phyloP scores from a whole-genome alignment of 2,888 invertebrate species.

The Lycophotia porphyrea region DNA sequence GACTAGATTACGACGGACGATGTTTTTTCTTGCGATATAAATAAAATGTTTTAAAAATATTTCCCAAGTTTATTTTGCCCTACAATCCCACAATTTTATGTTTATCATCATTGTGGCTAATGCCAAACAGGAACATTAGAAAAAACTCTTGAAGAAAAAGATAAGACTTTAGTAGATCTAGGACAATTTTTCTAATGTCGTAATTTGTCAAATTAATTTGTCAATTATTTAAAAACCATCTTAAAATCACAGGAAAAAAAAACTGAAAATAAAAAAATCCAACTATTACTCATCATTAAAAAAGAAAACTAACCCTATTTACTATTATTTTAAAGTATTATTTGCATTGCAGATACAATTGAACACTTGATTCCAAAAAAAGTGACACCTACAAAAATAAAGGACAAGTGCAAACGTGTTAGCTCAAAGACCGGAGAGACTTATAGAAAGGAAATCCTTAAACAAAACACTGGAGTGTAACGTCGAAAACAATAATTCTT shows the following conservation, averaged over 20 bases:
- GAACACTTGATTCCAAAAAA: constrained; percentile 69
- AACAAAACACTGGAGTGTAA: constrained; percentile 87
- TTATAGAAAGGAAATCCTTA: constrained; percentile 87
- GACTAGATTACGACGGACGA: too few relatives aligned
- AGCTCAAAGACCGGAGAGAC: constrained; percentile 81
- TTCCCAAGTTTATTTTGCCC: too few relatives aligned
- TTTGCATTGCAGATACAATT: constrained; percentile 28
- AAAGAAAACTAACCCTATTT: neutral
- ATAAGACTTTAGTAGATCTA: too few relatives aligned
- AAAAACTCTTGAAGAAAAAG: too few relatives aligned
- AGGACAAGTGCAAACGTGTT: constrained; percentile 86
- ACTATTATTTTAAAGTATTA: constrained; percentile 30
- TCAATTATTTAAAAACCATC: neutral
- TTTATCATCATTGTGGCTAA: too few relatives aligned
- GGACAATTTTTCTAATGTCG: neutral
- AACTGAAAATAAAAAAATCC: fast-evolving
- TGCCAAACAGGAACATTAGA: too few relatives aligned
- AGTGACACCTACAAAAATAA: constrained; percentile 75
- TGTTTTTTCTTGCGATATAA: too few relatives aligned
- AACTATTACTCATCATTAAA: neutral
- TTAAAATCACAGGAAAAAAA: neutral
- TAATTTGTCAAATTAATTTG: neutral
- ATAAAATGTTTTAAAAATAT: too few relatives aligned
- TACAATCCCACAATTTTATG: too few relatives aligned
- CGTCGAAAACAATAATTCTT: constrained; percentile 89